Evolutionary conservation across 2,113 vertebrate species (phyloP), one percentile per base, ranked within the genome.

Genomic region (Alexandromys fortis): DNA sequence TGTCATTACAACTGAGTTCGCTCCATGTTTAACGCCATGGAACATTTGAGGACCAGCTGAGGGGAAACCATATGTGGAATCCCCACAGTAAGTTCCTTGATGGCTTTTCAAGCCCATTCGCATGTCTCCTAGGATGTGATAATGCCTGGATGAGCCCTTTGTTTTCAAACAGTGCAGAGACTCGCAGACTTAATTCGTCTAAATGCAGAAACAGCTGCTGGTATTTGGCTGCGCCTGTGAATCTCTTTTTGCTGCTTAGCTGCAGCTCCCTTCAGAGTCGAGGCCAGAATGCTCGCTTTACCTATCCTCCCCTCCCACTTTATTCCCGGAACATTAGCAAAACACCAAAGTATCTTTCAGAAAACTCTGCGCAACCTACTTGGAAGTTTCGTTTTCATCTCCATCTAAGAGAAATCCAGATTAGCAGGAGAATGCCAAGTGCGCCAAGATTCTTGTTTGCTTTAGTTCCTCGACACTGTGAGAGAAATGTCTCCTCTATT

Each of bases 211-310:
- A 22, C 82, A 11, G 30, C 42, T 92, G 49, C 68, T 63, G 7
- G 10, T 91, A 49, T 86, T 96, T 95, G 93, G 67, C 96, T 88
- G 67, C 86, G 21, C 5, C 35, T 4, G 17, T 65, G 61, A 86
- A 73, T 72, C 90, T 92, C 88, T 47, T 28, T 96, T 88, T 90
- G 93, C 68, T 17, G 33, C 68, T 17, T 26, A 90, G 3, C 67
- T 38, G 19, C 5, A 92, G 97, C 49, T 96, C 96, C 95, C 94
- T 96, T 97, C 97, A 97, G 95, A 78, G 35, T 63, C 26, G 26
- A 88, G 89, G 42, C 33, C 91, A 92, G 24, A 96, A 73, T 5
- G 96, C 16, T 89, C 72, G 17, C 45, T 89, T 85, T 81, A 82
- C 79, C 52, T 61, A 0, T 26, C 16, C 45, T 88, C 30, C 12